These are phyloP conservation scores for Oryctes rhinoceros DNA, from an alignment of 1,140 invertebrate species.

Conservation along the genomic window DNA sequence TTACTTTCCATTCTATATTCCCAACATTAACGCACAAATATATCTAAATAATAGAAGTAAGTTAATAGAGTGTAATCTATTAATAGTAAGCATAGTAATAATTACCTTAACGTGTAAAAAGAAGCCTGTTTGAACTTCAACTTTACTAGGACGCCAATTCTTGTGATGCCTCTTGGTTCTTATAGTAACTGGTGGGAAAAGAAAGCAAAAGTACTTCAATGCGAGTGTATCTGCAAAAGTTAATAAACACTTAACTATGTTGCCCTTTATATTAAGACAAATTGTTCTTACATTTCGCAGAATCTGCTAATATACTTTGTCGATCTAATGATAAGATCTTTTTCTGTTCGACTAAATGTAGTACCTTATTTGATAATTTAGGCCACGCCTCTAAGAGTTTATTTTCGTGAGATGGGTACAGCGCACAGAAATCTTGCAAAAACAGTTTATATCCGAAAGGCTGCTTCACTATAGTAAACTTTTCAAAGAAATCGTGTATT, in stretches of 20 bases:
- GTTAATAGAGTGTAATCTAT: too few species aligned
- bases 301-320: not conserved
- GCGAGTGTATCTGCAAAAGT: not conserved
- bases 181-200: not conserved
- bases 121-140: slow-evolving; percentile 6
- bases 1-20: too few species aligned
- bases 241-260: not conserved
- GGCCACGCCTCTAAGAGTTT: not conserved
- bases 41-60: too few species aligned
- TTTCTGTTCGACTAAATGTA: slow-evolving; percentile 25
- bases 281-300: not conserved
- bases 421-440: not conserved
- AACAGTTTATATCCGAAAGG: slow-evolving; percentile 9
- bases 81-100: not conserved
- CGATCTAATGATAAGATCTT: not conserved
- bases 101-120: slow-evolving; percentile 6
- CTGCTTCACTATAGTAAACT: not conserved
- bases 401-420: not conserved
- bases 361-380: not conserved
- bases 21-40: too few species aligned
- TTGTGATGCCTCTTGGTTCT: not conserved
- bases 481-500: not conserved
- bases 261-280: not conserved
- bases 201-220: not conserved
- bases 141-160: not conserved